A percentile compares a stretch with the other conserved stretches of the same genome.
These are phyloP conservation scores for Varanus komodoensis DNA, from an alignment of 2,113 vertebrate species.

Conservation along the genomic window DNA sequence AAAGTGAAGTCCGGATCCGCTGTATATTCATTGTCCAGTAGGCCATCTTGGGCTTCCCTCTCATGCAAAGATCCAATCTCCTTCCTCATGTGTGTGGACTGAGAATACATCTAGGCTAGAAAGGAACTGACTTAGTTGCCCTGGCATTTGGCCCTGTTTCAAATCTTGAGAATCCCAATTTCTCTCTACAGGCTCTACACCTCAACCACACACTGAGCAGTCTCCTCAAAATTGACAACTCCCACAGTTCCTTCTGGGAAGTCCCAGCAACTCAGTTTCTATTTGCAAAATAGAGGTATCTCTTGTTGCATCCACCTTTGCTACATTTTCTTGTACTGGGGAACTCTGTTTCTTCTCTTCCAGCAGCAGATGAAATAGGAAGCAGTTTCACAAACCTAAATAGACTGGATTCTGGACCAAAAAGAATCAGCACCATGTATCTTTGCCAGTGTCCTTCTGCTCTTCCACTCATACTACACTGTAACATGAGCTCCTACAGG, in stretches of 20 bases:
- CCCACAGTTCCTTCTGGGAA: background rate
- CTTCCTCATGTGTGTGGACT: background rate
- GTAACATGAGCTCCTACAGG: background rate
- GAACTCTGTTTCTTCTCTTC: background rate
- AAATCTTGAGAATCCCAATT: background rate
- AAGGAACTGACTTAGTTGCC: background rate
- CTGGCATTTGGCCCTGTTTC: background rate
- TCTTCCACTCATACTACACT: background rate
- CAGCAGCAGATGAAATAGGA: background rate
- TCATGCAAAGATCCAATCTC: background rate
- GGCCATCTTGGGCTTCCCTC: conserved; percentile 5
- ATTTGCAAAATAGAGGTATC: background rate
- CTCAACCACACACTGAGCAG: background rate
- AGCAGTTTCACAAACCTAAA: background rate
- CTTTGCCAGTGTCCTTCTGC: background rate
- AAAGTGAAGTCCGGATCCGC: conserved; percentile 3
- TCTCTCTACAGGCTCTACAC: background rate
- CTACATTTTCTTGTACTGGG: background rate
- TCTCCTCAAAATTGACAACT: background rate
- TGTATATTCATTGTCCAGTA: conserved; percentile 8
- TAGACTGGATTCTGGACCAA: background rate
- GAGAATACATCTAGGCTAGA: background rate
- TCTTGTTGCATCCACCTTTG: background rate
- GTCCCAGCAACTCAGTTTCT: background rate
- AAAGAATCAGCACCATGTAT: background rate